Evolutionary conservation across 2,113 vertebrate species (phyloP), one percentile per base, ranked within the genome.

Genomic region (Catharus fuscescens): DNA sequence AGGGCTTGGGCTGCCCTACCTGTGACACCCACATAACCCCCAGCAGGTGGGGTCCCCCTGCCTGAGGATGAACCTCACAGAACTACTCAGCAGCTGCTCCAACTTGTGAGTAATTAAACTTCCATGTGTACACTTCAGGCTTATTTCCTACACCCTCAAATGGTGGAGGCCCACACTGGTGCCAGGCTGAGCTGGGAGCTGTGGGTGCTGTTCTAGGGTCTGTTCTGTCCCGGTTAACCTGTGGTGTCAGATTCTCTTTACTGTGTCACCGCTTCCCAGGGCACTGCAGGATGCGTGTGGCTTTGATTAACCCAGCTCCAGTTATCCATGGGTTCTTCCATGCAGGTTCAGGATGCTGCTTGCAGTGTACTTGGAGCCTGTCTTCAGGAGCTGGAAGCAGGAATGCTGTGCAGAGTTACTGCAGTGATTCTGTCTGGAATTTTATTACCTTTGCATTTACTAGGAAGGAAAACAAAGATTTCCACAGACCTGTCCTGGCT

Each of bases 141-240:
- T 90, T 62, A 25, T 59, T 88, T 79, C 71, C 1, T 4, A 40
- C 28, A 19, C 21, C 12, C 28, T 48, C 1, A 5, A 28, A 21
- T 44, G 0, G 0, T 12, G 24, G 10, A 26, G 42, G 71, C 36
- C 5, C 0, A 1, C 1, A 20, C 3, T 6, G 32, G 65, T 20
- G 69, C 26, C 20, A 28, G 26, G 50, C 66, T 31, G 31, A 21
- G 44, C 31, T 56, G 50, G 40, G 80, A 47, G 70, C 16, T 47
- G 40, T 38, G 34, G 56, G 18, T 31, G n/a, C 32, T 17, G 6
- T 19, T n/a, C 36, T 15, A 24, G n/a, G 69, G 50, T 36, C 10
- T 2, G 28, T 73, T 36, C 52, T 66, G 28, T 52, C 52, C 14
- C 3, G 2, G 10, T 57, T 26, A 38, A 31, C 64, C 15, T n/a